Evolutionary conservation across 1,140 invertebrate species (phyloP).

Genomic region (Muscidifurax raptorellus): DNA sequence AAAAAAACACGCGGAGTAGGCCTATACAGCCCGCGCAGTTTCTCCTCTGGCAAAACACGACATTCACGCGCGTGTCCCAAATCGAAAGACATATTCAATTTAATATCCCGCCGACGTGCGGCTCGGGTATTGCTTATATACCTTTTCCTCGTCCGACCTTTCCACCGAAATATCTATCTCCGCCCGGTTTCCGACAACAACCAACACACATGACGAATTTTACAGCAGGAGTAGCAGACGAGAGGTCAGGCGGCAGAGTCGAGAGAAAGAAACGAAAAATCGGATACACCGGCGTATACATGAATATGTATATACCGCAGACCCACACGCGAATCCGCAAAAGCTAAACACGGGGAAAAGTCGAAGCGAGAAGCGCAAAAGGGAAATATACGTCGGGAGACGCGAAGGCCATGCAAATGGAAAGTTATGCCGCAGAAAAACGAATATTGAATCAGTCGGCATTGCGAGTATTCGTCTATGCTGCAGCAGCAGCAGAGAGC

Average conservation of each 20-base stretch:
- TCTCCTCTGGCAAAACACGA: not conserved
- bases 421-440: constrained; percentile 74
- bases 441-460: constrained; percentile 74
- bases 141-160: not conserved
- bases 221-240: not conserved
- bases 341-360: not conserved
- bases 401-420: constrained; percentile 70
- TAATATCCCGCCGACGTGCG: not conserved
- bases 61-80: constrained; percentile 15
- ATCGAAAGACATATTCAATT: constrained; percentile 33
- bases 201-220: constrained; percentile 14
- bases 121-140: not conserved
- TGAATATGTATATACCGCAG: not conserved
- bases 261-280: constrained; percentile 8
- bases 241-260: not conserved
- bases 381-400: constrained; percentile 58
- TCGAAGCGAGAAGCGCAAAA: constrained; percentile 56
- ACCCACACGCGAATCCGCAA: not conserved
- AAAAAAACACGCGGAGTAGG: not conserved
- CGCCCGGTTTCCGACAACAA: not conserved
- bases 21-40: not conserved
- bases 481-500: constrained; percentile 27
- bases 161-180: not conserved
- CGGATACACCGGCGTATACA: not conserved
- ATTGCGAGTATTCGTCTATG: constrained; percentile 52